phyloP scores from a whole-genome alignment of 2,797 vertebrate species.

The Meda fulgida region DNA sequence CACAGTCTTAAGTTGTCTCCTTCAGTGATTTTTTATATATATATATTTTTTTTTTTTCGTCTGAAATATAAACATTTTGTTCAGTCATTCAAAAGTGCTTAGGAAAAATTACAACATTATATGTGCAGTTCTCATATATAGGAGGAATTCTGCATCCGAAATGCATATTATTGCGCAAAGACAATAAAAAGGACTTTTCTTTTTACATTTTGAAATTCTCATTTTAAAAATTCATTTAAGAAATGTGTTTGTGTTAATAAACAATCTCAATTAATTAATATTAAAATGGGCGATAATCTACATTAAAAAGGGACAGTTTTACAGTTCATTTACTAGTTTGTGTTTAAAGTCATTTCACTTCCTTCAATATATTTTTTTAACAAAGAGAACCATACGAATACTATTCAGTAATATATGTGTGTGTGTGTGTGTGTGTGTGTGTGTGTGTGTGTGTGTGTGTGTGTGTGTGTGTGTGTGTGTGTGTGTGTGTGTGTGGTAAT shows the following conservation, averaged over 20 bases:
- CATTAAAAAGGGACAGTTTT: neutral
- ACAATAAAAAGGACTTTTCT: too few relatives aligned
- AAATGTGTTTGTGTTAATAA: neutral
- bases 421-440: too few relatives aligned
- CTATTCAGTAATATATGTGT: neutral
- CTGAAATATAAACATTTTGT: neutral
- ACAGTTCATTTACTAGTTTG: neutral
- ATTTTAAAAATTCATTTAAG: neutral
- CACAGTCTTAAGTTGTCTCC: neutral
- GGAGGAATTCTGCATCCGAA: neutral
- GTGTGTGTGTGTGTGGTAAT: too few relatives aligned
- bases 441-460: too few relatives aligned
- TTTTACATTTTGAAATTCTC: neutral
- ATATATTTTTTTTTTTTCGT: neutral
- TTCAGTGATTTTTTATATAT: neutral
- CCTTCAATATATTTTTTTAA: neutral
- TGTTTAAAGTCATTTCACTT: neutral
- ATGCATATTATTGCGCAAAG: neutral
- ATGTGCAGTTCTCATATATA: neutral
- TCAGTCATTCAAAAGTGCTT: neutral
- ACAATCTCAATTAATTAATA: neutral
- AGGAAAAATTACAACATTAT: neutral
- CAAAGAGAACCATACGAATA: neutral
- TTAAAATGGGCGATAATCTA: neutral
- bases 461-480: too few relatives aligned